Conservation (phyloP, 1,140 invertebrate genomes). For the Magallana angulata region DNA sequence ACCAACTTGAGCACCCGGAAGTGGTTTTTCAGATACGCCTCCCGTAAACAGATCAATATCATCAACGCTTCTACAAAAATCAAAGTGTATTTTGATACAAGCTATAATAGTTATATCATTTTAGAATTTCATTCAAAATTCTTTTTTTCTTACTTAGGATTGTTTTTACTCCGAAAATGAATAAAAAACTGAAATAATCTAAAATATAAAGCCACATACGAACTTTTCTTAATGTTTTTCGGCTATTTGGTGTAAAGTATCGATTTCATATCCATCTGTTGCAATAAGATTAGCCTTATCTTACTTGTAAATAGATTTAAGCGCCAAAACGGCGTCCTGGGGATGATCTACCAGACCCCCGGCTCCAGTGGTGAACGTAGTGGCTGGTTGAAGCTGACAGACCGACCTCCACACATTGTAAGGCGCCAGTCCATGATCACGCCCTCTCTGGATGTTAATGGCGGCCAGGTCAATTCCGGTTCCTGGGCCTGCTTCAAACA, state of each 20-base stretch:
- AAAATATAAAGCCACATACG: too few relatives aligned
- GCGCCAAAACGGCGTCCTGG: slow-evolving; percentile 83
- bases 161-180: too few relatives aligned
- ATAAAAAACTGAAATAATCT: too few relatives aligned
- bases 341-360: slow-evolving; percentile 86
- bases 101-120: too few relatives aligned
- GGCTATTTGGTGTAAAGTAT: too few relatives aligned
- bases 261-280: too few relatives aligned
- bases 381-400: slow-evolving; percentile 89
- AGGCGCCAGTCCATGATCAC: slow-evolving; percentile 94
- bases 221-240: too few relatives aligned
- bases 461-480: slow-evolving; percentile 88
- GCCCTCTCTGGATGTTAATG: slow-evolving; percentile 95
- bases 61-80: slow-evolving; percentile 35
- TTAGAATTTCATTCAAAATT: too few relatives aligned
- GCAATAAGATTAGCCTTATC: slow-evolving; percentile 78
- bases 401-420: slow-evolving; percentile 91
- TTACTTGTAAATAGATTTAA: slow-evolving; percentile 90
- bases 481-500: slow-evolving; percentile 83
- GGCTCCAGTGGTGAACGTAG: slow-evolving; percentile 88
- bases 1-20: slow-evolving; percentile 92
- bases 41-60: slow-evolving; percentile 60
- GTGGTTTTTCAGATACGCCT: slow-evolving; percentile 91
- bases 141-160: too few relatives aligned
- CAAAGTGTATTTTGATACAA: too few relatives aligned